Percentiles rank a stretch among this genome's conserved stretches.
Evolutionary conservation across 2,113 vertebrate species (phyloP).

Genomic region (Leucopsar rothschildi): DNA sequence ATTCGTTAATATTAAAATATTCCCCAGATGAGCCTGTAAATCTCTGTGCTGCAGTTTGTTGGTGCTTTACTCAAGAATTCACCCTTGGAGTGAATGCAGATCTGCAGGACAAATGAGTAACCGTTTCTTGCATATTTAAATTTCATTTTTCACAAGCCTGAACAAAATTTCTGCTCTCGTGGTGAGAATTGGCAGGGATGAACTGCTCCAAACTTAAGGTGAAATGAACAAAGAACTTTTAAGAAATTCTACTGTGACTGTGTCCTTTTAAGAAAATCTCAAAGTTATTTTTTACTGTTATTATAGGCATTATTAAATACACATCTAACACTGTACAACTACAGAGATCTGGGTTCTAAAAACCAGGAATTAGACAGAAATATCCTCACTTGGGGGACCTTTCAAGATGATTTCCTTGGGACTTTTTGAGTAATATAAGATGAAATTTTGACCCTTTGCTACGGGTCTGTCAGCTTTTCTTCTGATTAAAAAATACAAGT

Average conservation of each 20-base stretch:
- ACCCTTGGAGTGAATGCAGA: not conserved
- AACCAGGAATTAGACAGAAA: not conserved
- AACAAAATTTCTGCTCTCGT: not conserved
- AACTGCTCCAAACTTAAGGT: not conserved
- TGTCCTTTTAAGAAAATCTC: not conserved
- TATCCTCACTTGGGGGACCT: not conserved
- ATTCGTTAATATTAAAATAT: constrained; percentile 22
- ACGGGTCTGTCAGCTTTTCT: constrained; percentile 2
- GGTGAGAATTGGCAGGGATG: not conserved
- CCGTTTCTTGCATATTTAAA: not conserved
- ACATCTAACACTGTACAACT: not conserved
- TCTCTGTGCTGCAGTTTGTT: not conserved
- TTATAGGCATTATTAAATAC: not conserved
- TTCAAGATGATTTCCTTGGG: not conserved
- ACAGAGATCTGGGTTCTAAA: not conserved
- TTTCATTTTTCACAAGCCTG: not conserved
- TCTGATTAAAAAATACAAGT: constrained; percentile 43
- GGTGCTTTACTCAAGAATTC: not conserved
- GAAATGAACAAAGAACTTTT: not conserved
- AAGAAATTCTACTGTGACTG: not conserved
- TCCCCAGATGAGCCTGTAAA: not conserved
- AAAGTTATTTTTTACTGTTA: not conserved
- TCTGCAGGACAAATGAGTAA: not conserved
- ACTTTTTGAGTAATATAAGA: not conserved
- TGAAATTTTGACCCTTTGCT: not conserved